Evolutionary conservation across 37 sponge, comb jelly and placozoan species (phyloP).

Genomic region (Spongilla lacustris): DNA sequence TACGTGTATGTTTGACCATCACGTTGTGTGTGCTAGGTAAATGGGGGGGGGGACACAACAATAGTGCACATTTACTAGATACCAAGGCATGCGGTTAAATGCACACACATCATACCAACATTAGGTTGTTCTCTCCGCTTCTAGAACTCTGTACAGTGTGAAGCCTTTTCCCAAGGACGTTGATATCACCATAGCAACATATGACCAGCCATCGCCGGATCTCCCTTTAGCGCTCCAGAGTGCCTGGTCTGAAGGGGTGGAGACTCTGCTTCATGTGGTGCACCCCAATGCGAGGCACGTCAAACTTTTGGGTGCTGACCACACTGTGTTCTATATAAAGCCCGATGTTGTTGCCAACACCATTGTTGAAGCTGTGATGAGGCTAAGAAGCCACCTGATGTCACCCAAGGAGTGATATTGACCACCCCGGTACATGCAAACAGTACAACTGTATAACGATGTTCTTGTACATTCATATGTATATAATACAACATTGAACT

Average conservation of each 20-base stretch:
- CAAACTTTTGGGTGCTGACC: conserved; percentile 33
- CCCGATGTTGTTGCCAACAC: conserved; percentile 18
- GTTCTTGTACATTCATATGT: too few species aligned
- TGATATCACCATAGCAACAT: conserved; percentile 60
- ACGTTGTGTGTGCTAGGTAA: too few species aligned
- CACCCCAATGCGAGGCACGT: conserved; percentile 17
- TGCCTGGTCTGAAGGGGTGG: conserved; percentile 30
- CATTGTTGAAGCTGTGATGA: conserved; percentile 19
- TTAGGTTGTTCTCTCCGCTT: too few species aligned
- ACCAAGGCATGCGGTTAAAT: too few species aligned
- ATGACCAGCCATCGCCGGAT: not conserved
- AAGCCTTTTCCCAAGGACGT: conserved; percentile 63
- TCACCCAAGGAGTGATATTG: not conserved
- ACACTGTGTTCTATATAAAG: conserved; percentile 35
- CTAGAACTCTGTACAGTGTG: conserved; percentile 53
- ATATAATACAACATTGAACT: too few species aligned
- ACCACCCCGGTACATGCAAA: too few species aligned
- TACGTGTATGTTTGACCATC: too few species aligned
- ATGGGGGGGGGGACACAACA: too few species aligned
- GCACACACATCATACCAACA: too few species aligned
- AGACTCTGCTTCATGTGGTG: conserved; percentile 5
- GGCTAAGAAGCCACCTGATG: not conserved
- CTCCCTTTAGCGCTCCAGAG: conserved; percentile 5
- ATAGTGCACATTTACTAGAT: too few species aligned
- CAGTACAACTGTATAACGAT: too few species aligned